Percentiles rank a stretch among this genome's conserved stretches.
phyloP scores from a whole-genome alignment of 2,797 vertebrate genomes.

The Vultur gryphus region DNA sequence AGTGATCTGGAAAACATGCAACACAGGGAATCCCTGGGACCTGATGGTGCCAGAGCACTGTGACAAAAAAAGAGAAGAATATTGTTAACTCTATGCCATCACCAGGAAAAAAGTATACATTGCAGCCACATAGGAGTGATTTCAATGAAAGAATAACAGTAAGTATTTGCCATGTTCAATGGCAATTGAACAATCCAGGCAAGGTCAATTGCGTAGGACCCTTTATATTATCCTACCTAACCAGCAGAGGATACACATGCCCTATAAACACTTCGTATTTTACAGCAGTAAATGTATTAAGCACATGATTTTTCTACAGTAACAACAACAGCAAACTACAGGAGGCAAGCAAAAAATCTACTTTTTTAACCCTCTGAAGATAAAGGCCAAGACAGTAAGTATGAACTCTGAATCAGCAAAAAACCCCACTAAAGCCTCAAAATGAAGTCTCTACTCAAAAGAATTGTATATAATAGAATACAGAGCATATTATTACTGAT shows the following conservation, averaged over 20 bases:
- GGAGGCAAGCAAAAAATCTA: background rate
- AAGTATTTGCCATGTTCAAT: background rate
- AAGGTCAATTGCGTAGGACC: background rate
- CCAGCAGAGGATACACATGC: background rate
- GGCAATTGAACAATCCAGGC: background rate
- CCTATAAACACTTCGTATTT: background rate
- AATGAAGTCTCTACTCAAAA: background rate
- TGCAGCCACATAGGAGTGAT: background rate
- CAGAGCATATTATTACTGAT: background rate
- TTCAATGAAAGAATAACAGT: background rate
- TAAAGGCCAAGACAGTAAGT: background rate
- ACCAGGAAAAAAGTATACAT: background rate
- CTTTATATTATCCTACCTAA: background rate
- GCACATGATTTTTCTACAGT: background rate
- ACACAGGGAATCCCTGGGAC: background rate
- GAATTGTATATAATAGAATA: background rate
- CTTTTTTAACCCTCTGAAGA: background rate
- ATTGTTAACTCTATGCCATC: background rate
- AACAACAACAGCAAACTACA: background rate
- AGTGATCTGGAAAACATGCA: background rate
- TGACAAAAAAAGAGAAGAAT: background rate
- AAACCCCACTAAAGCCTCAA: fast-evolving
- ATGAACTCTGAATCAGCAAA: background rate
- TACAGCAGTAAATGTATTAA: background rate
- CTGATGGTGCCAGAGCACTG: background rate